Base-by-base conservation (phyloP, 92 coral and sea anemone species). In the Anthopleura xanthogrammica region DNA sequence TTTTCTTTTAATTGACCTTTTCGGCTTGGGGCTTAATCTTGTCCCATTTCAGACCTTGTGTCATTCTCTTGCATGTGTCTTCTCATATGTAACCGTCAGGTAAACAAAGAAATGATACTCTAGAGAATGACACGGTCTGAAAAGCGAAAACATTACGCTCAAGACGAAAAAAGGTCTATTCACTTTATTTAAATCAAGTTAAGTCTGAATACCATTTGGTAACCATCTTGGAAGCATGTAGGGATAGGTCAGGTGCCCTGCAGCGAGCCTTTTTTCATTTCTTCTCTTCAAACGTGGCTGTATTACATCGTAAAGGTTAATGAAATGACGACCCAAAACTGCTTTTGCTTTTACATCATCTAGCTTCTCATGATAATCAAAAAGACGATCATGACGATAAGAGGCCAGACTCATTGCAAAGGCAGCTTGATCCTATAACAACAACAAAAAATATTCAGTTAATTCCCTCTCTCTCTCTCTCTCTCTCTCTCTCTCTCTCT, bases 231-330 rank as follows among this genome's bases (percentile, higher is more conserved):
- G 93, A 1, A 70, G 68, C 56, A 90, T 81, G 77, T 90, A 90
- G 1, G 93, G 93, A 77, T 90, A 90, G 66, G 93, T 90, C 82
- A 90, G 79, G 76, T 90, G 91, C 12, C 86, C 93, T 13, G 73
- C 12, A 5, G 12, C 10, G 0, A 87, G 62, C 56, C 93, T 78
- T 19, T 16, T 19, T 23, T 29, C 58, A 78, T 87, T 90, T 50
- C 82, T 87, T 39, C 6, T 43, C 52, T 87, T 29, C 89, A 41
- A 90, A 16, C 1, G 17, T 0, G 23, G 88, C 68, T 87, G 77
- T 64, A 85, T 65, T 3, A 5, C 17, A 48, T 79, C 17, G 40
- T 43, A 74, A 14, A 89, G 87, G 54, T 23, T 23, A 58, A 77
- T 64, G 79, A 50, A 79, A 56, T 86, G 52, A 20, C 71, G 79